A percentile compares a stretch with the other conserved stretches of the same genome.
Conservation (phyloP, 1,140 invertebrate genomes). For the Drosophila truncata region DNA sequence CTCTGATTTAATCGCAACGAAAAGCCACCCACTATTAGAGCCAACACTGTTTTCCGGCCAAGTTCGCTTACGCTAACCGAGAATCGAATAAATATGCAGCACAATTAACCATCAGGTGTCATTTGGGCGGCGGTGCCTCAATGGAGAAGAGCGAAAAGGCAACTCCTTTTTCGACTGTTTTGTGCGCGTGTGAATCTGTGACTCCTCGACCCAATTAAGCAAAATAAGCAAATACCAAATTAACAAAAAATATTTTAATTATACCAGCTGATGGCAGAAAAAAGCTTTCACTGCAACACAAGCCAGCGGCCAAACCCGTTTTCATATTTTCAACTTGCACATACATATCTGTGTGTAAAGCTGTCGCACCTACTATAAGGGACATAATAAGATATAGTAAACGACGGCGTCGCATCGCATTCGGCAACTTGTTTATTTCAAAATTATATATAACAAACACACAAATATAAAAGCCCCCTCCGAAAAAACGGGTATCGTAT, state of each 20-base stretch:
- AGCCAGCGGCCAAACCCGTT: conserved; percentile 57
- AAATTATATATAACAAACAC: conserved; percentile 74
- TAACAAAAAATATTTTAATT: conserved; percentile 63
- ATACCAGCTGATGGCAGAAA: conserved; percentile 61
- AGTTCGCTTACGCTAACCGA: conserved; percentile 41
- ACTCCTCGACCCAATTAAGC: conserved; percentile 69
- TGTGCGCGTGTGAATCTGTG: conserved; percentile 37
- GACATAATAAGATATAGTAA: conserved; percentile 80
- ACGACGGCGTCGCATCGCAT: conserved; percentile 62
- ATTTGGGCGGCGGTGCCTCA: conserved; percentile 60
- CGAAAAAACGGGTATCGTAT: conserved; percentile 71
- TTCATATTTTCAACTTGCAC: conserved; percentile 50
- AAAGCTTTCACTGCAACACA: conserved; percentile 74
- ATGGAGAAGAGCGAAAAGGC: conserved; percentile 38
- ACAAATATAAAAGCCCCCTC: conserved; percentile 52
- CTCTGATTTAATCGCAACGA: conserved; percentile 62
- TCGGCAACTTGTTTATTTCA: conserved; percentile 84
- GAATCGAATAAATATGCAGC: conserved; percentile 64
- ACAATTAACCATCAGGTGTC: conserved; percentile 62
- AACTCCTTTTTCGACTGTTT: neutral
- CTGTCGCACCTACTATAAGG: conserved; percentile 59
- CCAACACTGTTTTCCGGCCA: conserved; percentile 17
- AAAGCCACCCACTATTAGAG: conserved; percentile 12
- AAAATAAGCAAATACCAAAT: conserved; percentile 38
- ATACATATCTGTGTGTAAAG: neutral